Evolutionary conservation across 1,140 invertebrate genomes (phyloP), one percentile per base, ranked within the genome.

Genomic region (Triops cancriformis): DNA sequence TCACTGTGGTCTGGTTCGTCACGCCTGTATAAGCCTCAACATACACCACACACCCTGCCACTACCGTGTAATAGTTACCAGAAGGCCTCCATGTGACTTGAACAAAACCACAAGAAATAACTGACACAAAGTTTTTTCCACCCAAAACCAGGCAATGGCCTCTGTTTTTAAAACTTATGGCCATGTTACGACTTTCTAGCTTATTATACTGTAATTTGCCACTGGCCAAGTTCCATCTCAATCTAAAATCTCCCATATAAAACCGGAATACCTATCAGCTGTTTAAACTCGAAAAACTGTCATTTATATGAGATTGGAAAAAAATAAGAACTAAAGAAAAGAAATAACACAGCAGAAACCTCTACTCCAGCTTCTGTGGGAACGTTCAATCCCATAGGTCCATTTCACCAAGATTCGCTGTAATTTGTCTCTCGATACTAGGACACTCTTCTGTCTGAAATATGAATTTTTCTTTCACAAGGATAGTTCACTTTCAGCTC

Each of bases 61-160:
- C 51, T 64, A 64, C 51, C 51, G 51, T 64, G 51, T 64, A 64
- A 45, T 45, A 64, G 51, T 64, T 64, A 64, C 51, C 51, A 64
- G 51, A 64, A 64, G 51, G 51, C 51, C 51, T 64, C 51, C 14
- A 5, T 64, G 51, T 23, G 23, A n/a, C 51, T 64, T 23, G 18
- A 64, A 45, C 43, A 10, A 64, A 64, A 64, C 51, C 51, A 64
- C 51, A 64, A 64, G 51, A 64, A 10, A 64, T 64, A 64, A 64
- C 14, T 23, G 51, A 64, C 0, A 23, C 11, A 3, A 45, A 3
- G 11, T 64, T 64, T 64, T 64, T 64, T 64, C 7, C 0, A 64
- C 14, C 18, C 51, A 64, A 64, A n/a, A 23, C 10, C 18, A 64
- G 23, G 10, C 14, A 0, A 23, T 0, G 14, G 51, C 51, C 51